Evolutionary conservation across 2,888 invertebrate species (phyloP), one percentile per base, ranked within the genome.

Genomic region (Drosophila longiperda): DNA sequence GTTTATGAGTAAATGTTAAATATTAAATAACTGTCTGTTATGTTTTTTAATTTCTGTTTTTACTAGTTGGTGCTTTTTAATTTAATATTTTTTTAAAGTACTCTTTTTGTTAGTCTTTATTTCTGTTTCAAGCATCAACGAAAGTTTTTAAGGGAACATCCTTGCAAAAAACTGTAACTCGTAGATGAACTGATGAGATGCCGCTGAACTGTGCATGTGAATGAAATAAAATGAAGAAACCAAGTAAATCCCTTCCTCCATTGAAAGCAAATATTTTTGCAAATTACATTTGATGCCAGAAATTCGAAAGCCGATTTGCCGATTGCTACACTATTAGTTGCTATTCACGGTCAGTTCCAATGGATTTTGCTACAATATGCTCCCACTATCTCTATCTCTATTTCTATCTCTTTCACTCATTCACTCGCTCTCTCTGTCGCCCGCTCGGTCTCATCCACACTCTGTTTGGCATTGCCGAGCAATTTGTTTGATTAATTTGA

Each of bases 401-500:
- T n/a, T n/a, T n/a, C n/a, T n/a, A n/a, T n/a, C 1, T 7, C 20
- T 7, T 23, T 15, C 29, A 29, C 15, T 23, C 45, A 15, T 7
- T 23, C 45, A 6, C 20, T 42, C 0, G 11, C n/a, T 42, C 2
- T 6, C 42, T 11, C 17, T 8, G 12, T 42, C 5, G 3, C 17
- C 1, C 17, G 9, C 11, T 3, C 3, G 20, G 3, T 45, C 20
- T 8, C 7, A 23, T 4, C 15, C 15, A 17, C 32, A 38, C 55
- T n/a, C 42, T 29, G n/a, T 29, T 40, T 68, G 76, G 33, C 63
- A 73, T 73, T 59, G 79, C 78, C 61, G 38, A 87, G 86, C 86
- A 87, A 87, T 87, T 87, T 87, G 86, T 87, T 90, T 87, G 86
- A 87, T 87, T 87, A 87, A 87, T 87, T 87, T 74, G 72, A 68